Evolutionary conservation across 2,797 vertebrate species (phyloP).

Genomic region (Nothura maculosa): DNA sequence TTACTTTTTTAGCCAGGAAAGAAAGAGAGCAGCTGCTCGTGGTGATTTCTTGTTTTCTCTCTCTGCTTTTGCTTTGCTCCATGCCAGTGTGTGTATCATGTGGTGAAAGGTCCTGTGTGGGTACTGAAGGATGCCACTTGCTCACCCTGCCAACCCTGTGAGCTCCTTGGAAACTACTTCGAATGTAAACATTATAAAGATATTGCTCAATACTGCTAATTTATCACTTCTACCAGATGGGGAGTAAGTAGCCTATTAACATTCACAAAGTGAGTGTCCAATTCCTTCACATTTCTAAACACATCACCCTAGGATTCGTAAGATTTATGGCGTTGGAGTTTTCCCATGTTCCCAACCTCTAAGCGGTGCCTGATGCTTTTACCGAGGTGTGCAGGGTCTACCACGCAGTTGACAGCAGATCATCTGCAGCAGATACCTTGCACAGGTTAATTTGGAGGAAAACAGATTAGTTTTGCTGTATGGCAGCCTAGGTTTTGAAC

Average conservation of each 20-base stretch:
- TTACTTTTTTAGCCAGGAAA: conserved; percentile 40
- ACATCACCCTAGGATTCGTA: conserved; percentile 45
- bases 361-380: background rate
- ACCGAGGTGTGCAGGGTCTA: background rate
- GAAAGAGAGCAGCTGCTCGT: conserved; percentile 56
- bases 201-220: conserved; percentile 55
- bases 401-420: background rate
- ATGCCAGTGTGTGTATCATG: background rate
- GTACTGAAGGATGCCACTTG: conserved; percentile 50
- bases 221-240: conserved; percentile 72
- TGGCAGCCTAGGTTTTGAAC: background rate
- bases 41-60: conserved; percentile 28
- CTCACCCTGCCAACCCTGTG: conserved; percentile 56
- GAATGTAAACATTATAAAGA: conserved; percentile 60
- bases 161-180: conserved; percentile 66
- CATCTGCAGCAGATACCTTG: background rate
- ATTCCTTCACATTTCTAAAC: conserved; percentile 51
- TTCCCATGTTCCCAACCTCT: conserved; percentile 30
- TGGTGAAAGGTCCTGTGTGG: conserved; percentile 31
- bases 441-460: background rate
- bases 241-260: conserved; percentile 72
- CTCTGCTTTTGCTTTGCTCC: background rate
- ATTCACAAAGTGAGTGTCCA: conserved; percentile 52
- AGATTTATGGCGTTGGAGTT: conserved; percentile 21
- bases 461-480: background rate